These are phyloP conservation scores for Orthochromis indermauri DNA, from an alignment of 2,113 vertebrate species.

Conservation along the genomic window DNA sequence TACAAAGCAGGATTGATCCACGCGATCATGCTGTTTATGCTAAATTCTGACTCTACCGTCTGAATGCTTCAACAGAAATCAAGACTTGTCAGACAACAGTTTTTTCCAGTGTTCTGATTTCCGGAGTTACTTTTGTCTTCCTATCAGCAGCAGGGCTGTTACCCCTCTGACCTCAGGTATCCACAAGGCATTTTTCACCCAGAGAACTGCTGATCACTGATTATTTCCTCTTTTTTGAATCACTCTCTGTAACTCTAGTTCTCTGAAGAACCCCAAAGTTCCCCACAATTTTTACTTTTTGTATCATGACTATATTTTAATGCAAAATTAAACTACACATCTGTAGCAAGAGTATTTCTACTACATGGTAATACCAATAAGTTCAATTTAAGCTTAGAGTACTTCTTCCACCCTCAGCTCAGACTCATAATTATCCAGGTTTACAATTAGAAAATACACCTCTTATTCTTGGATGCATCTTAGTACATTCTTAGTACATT, in stretches of 20 bases:
- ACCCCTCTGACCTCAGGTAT: background rate
- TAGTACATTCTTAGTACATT: background rate
- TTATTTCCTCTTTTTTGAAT: background rate
- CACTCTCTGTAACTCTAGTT: background rate
- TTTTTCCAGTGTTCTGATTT: background rate
- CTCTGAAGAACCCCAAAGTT: background rate
- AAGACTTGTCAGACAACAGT: background rate
- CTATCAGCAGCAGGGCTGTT: background rate
- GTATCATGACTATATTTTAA: background rate
- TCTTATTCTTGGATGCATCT: background rate
- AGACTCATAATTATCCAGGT: background rate
- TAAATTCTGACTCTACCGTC: background rate
- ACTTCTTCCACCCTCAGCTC: background rate
- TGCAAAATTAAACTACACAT: background rate
- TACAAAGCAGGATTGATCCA: background rate
- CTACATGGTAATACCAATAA: background rate
- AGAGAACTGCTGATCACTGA: background rate
- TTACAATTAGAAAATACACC: background rate
- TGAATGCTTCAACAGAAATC: background rate
- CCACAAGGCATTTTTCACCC: background rate
- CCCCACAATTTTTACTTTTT: background rate
- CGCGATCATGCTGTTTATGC: background rate
- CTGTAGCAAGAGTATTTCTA: background rate
- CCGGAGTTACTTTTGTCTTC: background rate
- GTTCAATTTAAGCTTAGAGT: background rate